A percentile compares a stretch with the other conserved stretches of the same genome.
phyloP scores from a whole-genome alignment of 2,113 vertebrate species.

The Lepisosteus osseus region DNA sequence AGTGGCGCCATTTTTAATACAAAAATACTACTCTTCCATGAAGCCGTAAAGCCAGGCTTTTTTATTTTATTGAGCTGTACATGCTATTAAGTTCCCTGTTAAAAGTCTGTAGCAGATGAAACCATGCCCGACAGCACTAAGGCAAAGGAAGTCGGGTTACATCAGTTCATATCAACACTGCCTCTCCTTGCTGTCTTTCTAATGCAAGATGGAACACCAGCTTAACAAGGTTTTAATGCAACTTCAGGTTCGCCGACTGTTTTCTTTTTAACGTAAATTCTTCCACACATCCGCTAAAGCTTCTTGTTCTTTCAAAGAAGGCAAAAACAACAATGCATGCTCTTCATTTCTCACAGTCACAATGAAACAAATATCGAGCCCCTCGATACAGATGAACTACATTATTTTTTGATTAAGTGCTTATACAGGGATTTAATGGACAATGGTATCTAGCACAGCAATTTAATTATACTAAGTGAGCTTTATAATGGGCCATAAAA shows the following conservation, averaged over 20 bases:
- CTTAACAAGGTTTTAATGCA: slow-evolving; percentile 41
- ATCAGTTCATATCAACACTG: slow-evolving; percentile 8
- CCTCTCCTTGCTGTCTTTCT: not conserved
- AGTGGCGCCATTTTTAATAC: slow-evolving; percentile 29
- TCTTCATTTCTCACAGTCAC: slow-evolving; percentile 43
- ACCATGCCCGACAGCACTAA: slow-evolving; percentile 1
- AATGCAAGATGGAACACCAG: slow-evolving; percentile 3
- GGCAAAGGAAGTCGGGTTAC: not conserved
- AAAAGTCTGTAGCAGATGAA: slow-evolving; percentile 18
- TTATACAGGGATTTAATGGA: slow-evolving; percentile 42
- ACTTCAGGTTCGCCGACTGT: slow-evolving; percentile 33
- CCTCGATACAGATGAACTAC: slow-evolving; percentile 57
- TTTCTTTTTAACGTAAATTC: slow-evolving; percentile 39
- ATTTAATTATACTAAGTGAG: slow-evolving; percentile 76
- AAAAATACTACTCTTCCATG: slow-evolving; percentile 24
- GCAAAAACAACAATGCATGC: slow-evolving; percentile 37
- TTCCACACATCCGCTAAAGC: slow-evolving; percentile 37
- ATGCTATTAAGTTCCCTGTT: slow-evolving; percentile 27
- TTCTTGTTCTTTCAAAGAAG: slow-evolving; percentile 6
- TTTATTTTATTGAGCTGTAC: slow-evolving; percentile 24
- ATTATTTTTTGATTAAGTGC: slow-evolving; percentile 69
- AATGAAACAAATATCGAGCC: slow-evolving; percentile 44
- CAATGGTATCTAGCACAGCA: slow-evolving; percentile 71
- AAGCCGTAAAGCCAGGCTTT: slow-evolving; percentile 19
- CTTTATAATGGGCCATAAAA: slow-evolving; percentile 73